Percentiles rank a stretch among this genome's conserved stretches.
Conservation (phyloP, 2,797 vertebrate genomes). For the Rallus crepitans region DNA sequence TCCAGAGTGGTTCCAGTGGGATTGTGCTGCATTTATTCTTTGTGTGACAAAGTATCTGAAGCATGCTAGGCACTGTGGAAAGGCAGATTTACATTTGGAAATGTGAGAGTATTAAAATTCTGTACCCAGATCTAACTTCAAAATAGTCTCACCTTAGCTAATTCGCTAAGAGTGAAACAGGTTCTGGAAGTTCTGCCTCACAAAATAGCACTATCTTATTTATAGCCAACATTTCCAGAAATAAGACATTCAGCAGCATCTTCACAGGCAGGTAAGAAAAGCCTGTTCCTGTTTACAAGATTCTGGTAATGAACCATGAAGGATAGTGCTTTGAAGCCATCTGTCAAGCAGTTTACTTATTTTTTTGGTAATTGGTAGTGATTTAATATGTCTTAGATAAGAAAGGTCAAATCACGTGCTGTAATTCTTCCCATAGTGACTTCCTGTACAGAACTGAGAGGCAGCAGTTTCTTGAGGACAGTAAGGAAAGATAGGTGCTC, state of each 20-base stretch:
- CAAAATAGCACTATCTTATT: neutral
- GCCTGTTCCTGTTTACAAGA: slow-evolving; percentile 23
- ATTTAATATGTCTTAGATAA: slow-evolving; percentile 3
- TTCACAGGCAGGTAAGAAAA: slow-evolving; percentile 42
- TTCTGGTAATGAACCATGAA: slow-evolving; percentile 45
- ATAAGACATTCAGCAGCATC: neutral
- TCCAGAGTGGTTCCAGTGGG: neutral
- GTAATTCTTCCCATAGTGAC: neutral
- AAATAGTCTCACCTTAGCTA: neutral
- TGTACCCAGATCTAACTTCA: neutral
- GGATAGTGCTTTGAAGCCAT: slow-evolving; percentile 25
- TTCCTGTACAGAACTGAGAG: neutral
- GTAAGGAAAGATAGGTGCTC: fast-evolving
- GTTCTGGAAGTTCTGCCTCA: neutral
- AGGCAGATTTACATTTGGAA: neutral
- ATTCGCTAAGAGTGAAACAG: neutral
- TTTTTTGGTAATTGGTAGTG: slow-evolving; percentile 19
- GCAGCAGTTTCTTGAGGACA: neutral
- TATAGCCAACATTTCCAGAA: slow-evolving; percentile 3
- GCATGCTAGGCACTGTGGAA: neutral
- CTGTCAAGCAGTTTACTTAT: slow-evolving; percentile 19
- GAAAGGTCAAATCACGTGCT: neutral
- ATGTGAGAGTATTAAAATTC: neutral
- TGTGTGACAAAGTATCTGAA: neutral
- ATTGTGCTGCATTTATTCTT: neutral